Base-by-base conservation (phyloP, 2,113 vertebrate genomes). In the Microcebus jonahi region DNA sequence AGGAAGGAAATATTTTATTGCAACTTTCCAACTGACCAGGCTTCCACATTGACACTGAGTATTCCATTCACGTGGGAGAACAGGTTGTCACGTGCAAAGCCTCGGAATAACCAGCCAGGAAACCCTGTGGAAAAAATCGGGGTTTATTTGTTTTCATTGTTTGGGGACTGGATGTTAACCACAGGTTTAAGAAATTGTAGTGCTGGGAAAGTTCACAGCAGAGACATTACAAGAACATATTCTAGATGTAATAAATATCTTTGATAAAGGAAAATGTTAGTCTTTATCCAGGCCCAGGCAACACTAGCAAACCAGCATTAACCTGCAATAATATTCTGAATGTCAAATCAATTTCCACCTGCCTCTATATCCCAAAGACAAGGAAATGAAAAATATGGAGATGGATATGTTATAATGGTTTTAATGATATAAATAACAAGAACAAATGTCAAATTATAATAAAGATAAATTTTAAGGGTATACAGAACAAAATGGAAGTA, bases 1-100 rank as follows among this genome's bases (percentile, higher is more conserved):
- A 81, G 20, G 70, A 80, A 70, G 95, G 90, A 95, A 94, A 94
- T 82, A 90, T 96, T 97, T 96, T 81, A 97, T 93, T 97, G 93
- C 97, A 96, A 95, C 95, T 97, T 97, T 97, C 88, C 96, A 97
- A 98, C 98, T 98, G 97, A 98, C 98, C 98, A 97, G 98, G 97
- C 92, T 98, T 98, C 97, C 97, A 97, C 98, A 97, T 97, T 97
- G 98, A 97, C 90, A 98, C 94, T 96, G 97, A 97, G 98, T 81
- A 98, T 97, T 97, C 98, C 97, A 95, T 97, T 97, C 97, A 97
- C 96, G 42, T 94, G 94, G 96, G 97, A 97, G 97, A 96, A 98
- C 96, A 96, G 96, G 97, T 93, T 97, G 96, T 98, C 97, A 97
- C 85, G 96, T 96, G 97, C 96, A 98, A 98, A 97, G 97, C 68